Evolutionary conservation across 2,888 invertebrate species (phyloP).

Genomic region (Leptopilina syphax): DNA sequence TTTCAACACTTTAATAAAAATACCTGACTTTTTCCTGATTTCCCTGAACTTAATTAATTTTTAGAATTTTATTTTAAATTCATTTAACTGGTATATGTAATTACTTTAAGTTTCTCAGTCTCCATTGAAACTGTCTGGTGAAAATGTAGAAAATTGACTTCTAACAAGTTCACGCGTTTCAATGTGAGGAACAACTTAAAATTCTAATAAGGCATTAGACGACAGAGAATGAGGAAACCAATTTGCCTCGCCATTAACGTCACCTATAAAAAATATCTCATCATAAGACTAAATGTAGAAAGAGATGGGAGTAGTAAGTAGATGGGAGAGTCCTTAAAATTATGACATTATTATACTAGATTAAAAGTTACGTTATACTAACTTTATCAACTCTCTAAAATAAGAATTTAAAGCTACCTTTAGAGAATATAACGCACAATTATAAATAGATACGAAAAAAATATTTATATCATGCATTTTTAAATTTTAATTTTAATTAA

Average conservation of each 20-base stretch:
- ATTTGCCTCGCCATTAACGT: background rate
- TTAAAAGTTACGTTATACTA: background rate
- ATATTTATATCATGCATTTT: too few relatives aligned
- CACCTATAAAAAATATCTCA: background rate
- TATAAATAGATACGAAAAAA: too few relatives aligned
- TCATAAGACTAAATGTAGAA: background rate
- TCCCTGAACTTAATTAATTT: too few relatives aligned
- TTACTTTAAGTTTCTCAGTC: background rate
- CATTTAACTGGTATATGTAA: background rate
- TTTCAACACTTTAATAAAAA: too few relatives aligned
- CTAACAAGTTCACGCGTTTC: constrained; percentile 14
- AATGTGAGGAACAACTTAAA: constrained; percentile 24
- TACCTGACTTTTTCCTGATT: too few relatives aligned
- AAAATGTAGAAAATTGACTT: constrained; percentile 29
- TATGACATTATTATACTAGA: background rate
- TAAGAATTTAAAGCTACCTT: background rate
- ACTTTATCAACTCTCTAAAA: background rate
- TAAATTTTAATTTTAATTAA: too few relatives aligned
- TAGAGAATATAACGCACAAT: too few relatives aligned
- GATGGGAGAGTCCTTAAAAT: background rate
- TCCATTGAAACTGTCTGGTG: constrained; percentile 11
- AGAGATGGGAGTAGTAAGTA: background rate
- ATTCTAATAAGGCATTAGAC: constrained; percentile 28
- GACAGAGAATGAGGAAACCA: background rate
- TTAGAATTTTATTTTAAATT: background rate